These are phyloP conservation scores for Calidris pygmaea DNA, from an alignment of 2,113 vertebrate genomes.

Conservation along the genomic window DNA sequence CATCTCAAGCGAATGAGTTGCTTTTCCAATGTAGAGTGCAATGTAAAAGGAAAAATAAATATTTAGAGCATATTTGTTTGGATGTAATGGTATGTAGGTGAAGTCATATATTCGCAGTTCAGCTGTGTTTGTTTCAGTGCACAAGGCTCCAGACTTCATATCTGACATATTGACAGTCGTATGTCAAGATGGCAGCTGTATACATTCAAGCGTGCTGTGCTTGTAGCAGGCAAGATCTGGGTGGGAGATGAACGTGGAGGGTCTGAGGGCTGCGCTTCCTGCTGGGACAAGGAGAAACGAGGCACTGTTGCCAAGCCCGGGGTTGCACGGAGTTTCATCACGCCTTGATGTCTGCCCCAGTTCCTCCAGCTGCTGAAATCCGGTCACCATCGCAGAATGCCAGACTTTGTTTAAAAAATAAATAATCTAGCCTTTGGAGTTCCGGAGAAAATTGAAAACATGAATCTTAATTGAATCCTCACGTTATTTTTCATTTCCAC, in stretches of 20 bases:
- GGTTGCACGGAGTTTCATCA: not conserved
- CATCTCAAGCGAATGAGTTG: not conserved
- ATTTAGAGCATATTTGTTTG: slow-evolving; percentile 1
- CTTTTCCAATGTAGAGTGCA: not conserved
- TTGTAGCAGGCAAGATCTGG: not conserved
- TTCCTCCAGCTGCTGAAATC: slow-evolving; percentile 34
- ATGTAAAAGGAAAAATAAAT: slow-evolving; percentile 27
- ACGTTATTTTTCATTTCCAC: not conserved
- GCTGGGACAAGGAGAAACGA: not conserved
- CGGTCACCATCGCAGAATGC: not conserved
- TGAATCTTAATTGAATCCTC: not conserved
- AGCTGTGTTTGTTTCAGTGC: not conserved
- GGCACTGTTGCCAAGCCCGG: not conserved
- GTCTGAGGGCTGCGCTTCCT: not conserved
- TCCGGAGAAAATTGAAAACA: not conserved
- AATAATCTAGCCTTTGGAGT: not conserved
- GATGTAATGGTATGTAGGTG: not conserved
- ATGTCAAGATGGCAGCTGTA: not conserved
- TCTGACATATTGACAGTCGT: not conserved
- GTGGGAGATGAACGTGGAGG: not conserved
- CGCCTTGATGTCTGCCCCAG: not conserved
- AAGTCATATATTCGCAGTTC: not conserved
- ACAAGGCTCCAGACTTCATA: not conserved
- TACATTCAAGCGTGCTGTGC: not conserved
- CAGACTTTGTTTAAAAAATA: not conserved